A percentile compares a stretch with the other conserved stretches of the same genome.
These are phyloP conservation scores for Epinotia ramella DNA, from an alignment of 2,888 invertebrate species.

Conservation along the genomic window DNA sequence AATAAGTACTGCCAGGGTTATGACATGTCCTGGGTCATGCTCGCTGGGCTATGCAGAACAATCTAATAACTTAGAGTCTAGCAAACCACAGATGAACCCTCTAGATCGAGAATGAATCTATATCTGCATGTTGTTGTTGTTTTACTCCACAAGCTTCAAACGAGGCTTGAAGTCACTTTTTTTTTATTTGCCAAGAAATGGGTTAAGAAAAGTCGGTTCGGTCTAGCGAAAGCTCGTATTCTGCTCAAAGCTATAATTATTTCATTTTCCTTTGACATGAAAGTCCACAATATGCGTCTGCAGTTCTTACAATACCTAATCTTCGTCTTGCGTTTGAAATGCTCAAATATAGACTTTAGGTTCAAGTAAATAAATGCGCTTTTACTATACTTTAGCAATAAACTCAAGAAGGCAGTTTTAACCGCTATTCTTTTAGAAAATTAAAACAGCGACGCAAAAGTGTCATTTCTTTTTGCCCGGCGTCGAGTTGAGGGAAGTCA, in stretches of 20 bases:
- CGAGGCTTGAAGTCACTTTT: not conserved
- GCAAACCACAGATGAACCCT: too few species aligned
- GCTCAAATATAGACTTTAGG: not conserved
- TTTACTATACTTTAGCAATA: not conserved
- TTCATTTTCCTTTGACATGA: conserved; percentile 1
- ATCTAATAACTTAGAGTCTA: too few species aligned
- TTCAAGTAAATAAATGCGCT: too few species aligned
- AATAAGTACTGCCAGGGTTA: too few species aligned
- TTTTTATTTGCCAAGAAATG: not conserved
- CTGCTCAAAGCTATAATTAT: not conserved
- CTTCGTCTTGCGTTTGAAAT: not conserved
- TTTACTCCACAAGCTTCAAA: too few species aligned
- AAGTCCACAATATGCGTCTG: not conserved
- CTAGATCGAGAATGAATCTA: too few species aligned
- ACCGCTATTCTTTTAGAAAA: conserved; percentile 22
- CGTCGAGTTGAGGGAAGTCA: conserved; percentile 33
- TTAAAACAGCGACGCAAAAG: conserved; percentile 27
- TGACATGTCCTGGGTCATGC: too few species aligned
- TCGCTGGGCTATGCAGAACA: too few species aligned
- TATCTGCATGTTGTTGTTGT: too few species aligned
- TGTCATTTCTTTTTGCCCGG: conserved; percentile 21
- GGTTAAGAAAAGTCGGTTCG: too few species aligned
- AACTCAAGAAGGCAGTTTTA: not conserved
- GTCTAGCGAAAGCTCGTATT: not conserved
- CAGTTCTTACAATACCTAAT: not conserved